Evolutionary conservation across 1,140 invertebrate genomes (phyloP).

Genomic region (Ridgeia piscesae): DNA sequence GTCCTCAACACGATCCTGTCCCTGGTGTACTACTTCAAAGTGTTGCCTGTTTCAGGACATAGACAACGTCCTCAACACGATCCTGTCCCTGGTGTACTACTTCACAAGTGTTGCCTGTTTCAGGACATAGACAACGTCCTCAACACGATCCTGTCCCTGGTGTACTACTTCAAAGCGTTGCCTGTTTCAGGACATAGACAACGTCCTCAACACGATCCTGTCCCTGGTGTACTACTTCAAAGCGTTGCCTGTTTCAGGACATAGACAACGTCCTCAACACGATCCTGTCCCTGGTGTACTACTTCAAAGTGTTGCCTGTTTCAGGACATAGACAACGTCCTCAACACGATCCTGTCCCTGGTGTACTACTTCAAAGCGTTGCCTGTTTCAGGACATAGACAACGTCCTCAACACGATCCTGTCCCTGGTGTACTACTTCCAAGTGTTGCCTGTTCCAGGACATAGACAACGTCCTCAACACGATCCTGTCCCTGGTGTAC

Average conservation of each 20-base stretch:
- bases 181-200: background rate
- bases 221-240: conserved; percentile 50
- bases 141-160: conserved; percentile 41
- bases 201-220: conserved; percentile 34
- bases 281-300: conserved; percentile 47
- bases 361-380: conserved; percentile 52
- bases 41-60: conserved; percentile 5
- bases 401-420: conserved; percentile 34
- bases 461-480: too few relatives aligned
- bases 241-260: conserved; percentile 4
- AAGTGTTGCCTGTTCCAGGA: conserved; percentile 26
- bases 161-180: conserved; percentile 53
- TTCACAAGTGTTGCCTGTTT: too few relatives aligned
- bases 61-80: conserved; percentile 23
- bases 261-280: conserved; percentile 16
- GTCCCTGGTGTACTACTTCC: conserved; percentile 49
- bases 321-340: background rate
- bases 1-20: conserved; percentile 38
- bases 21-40: conserved; percentile 49
- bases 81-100: conserved; percentile 48
- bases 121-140: background rate
- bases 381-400: background rate
- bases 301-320: too few relatives aligned
- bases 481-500: too few relatives aligned
- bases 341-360: conserved; percentile 40